These are phyloP conservation scores for Agrypnus murinus DNA, from an alignment of 2,888 invertebrate genomes.

Conservation along the genomic window DNA sequence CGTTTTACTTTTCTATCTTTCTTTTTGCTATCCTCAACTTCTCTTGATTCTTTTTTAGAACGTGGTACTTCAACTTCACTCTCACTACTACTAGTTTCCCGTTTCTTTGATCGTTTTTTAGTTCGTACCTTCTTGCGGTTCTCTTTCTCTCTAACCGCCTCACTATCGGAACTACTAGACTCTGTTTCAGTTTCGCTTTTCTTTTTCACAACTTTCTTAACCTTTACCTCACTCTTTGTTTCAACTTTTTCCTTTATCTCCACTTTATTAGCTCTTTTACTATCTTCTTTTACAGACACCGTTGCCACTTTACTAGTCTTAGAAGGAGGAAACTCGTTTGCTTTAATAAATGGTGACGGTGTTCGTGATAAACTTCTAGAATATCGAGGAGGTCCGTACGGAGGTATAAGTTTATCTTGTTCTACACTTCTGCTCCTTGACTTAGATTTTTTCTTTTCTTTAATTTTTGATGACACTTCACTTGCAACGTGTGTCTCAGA, in stretches of 20 bases:
- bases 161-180: constrained; percentile 69
- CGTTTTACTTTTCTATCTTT: constrained; percentile 72
- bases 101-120: constrained; percentile 70
- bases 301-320: constrained; percentile 68
- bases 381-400: constrained; percentile 73
- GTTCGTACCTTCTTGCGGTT: constrained; percentile 64
- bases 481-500: constrained; percentile 59
- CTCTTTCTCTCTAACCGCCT: constrained; percentile 65
- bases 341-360: constrained; percentile 88
- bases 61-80: constrained; percentile 65
- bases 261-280: constrained; percentile 65
- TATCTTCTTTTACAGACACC: constrained; percentile 66
- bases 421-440: constrained; percentile 68
- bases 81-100: constrained; percentile 73
- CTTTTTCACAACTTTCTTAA: constrained; percentile 68
- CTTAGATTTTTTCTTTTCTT: constrained; percentile 64
- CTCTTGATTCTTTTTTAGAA: constrained; percentile 55
- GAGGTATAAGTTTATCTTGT: constrained; percentile 66
- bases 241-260: constrained; percentile 62
- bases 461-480: constrained; percentile 58
- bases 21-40: constrained; percentile 69
- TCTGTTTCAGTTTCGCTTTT: constrained; percentile 69
- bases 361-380: constrained; percentile 88
- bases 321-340: constrained; percentile 75
- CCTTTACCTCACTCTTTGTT: constrained; percentile 55